phyloP scores from a whole-genome alignment of 2,113 vertebrate species.

The Coracopsis vasa region DNA sequence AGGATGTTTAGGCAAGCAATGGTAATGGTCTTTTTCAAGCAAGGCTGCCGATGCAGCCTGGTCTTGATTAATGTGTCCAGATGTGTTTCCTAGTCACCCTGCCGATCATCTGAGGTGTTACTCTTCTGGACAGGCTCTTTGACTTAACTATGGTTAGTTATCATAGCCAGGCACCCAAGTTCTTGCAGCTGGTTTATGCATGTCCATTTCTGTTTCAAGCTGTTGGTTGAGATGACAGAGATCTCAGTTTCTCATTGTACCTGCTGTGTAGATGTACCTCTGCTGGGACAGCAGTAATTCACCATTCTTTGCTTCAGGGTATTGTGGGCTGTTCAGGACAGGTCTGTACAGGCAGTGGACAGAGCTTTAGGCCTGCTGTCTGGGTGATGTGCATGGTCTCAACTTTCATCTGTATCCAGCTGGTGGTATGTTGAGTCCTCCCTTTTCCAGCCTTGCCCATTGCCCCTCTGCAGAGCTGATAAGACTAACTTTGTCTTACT shows the following conservation, averaged over 20 bases:
- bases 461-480: background rate
- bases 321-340: background rate
- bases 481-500: background rate
- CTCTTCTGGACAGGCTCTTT: background rate
- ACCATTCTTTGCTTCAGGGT: background rate
- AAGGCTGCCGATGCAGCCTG: background rate
- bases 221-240: background rate
- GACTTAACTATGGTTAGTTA: background rate
- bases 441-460: background rate
- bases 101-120: background rate
- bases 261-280: rapidly evolving
- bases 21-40: background rate
- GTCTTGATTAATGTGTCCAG: background rate
- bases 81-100: background rate
- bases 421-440: background rate
- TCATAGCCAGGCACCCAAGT: background rate
- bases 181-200: background rate
- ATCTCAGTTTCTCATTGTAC: background rate
- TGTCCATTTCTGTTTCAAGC: background rate
- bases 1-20: background rate
- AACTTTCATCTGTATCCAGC: background rate
- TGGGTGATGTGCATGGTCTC: rapidly evolving
- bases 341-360: background rate
- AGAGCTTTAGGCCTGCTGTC: background rate
- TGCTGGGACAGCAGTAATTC: background rate